Base-by-base conservation (phyloP, 2,888 invertebrate species). In the Sesia bembeciformis region DNA sequence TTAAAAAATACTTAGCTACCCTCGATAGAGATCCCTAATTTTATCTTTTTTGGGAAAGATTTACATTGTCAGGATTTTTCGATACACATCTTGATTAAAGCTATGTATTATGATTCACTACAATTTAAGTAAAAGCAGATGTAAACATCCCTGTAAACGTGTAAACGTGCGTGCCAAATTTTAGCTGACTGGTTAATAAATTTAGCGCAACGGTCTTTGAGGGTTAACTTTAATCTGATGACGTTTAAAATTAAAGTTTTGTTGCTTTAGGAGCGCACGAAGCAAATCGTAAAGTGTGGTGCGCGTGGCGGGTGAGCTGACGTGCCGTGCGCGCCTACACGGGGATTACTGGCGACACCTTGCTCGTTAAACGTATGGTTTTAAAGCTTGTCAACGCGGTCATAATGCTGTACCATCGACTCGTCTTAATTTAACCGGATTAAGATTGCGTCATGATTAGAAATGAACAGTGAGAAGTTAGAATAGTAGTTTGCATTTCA, bases 321-420 rank as follows among this genome's bases (percentile, higher is more conserved):
- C 88, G 88, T 87, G 88, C 72, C 76, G 66, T 57, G 58, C 53
- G 65, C 69, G 60, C 63, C 67, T 68, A 64, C 69, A 63, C 54
- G 66, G 58, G 83, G 88, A 84, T 89, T 87, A 89, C 65, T 54
- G 59, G 61, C 66, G 63, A 75, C 84, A 86, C 85, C 84, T 86
- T 84, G 80, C 73, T 68, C 64, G 67, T 66, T 74, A 66, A 72
- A 75, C 77, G 78, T 75, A 74, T 73, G 65, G 63, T 70, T 73
- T 70, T 71, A 80, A 72, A 74, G 81, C 76, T 73, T 86, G 88
- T 87, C 87, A 84, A 74, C 85, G 79, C 74, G 66, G 71, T 75
- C 69, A 73, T 81, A 77, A 77, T 73, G 64, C 70, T 65, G 59
- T 63, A 68, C 62, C 64, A 73, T 71, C 67, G 70, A 68, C 70